Conservation (phyloP, 2,888 invertebrate genomes). For the Selenia dentaria region DNA sequence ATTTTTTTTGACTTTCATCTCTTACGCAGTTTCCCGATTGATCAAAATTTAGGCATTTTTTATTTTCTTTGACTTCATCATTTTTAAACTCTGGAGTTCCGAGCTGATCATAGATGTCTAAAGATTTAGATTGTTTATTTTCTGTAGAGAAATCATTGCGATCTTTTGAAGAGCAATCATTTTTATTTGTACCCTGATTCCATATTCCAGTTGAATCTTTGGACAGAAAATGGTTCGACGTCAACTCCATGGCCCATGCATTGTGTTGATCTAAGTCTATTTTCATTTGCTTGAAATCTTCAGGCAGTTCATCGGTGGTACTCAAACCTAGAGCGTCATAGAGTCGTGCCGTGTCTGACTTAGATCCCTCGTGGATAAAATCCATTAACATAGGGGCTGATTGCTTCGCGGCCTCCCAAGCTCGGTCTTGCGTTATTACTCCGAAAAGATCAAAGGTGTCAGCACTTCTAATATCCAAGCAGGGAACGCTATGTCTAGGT, state of each 20-base stretch:
- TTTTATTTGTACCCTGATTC: constrained; percentile 55
- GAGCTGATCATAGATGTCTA: constrained; percentile 51
- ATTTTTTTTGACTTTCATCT: constrained; percentile 68
- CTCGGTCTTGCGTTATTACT: constrained; percentile 74
- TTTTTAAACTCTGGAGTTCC: constrained; percentile 50
- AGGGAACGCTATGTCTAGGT: constrained; percentile 51
- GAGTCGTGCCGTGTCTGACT: constrained; percentile 75
- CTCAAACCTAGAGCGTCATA: constrained; percentile 74
- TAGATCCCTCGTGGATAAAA: constrained; percentile 75
- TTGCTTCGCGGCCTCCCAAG: constrained; percentile 81
- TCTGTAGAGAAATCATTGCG: constrained; percentile 49
- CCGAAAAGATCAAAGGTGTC: constrained; percentile 65
- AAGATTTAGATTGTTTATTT: constrained; percentile 48
- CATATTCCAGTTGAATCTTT: constrained; percentile 59
- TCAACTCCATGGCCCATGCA: constrained; percentile 52
- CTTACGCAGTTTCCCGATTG: constrained; percentile 70
- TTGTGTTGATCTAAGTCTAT: constrained; percentile 51
- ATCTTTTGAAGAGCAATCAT: constrained; percentile 48
- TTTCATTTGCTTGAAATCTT: constrained; percentile 64
- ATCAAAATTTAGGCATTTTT: constrained; percentile 67
- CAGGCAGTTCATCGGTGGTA: constrained; percentile 57
- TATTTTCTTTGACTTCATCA: constrained; percentile 57
- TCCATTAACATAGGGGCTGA: constrained; percentile 79
- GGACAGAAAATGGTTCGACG: constrained; percentile 53
- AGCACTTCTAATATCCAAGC: constrained; percentile 59